Evolutionary conservation across 2,888 invertebrate genomes (phyloP).

Genomic region (Zygothrica quintamaculata): DNA sequence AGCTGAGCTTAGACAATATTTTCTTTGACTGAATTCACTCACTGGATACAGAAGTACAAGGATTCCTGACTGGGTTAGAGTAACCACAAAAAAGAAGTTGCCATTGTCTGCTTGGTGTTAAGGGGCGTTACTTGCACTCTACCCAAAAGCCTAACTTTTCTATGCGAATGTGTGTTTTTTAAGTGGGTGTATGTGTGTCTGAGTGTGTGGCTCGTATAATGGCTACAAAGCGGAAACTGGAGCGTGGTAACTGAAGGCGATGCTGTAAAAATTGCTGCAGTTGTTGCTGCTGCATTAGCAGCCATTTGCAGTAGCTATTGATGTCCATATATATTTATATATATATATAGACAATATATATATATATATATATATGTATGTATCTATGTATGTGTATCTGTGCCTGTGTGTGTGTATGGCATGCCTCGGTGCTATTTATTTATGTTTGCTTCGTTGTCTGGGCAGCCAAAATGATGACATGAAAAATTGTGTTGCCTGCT

Average conservation of each 20-base stretch:
- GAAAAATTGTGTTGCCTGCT: conserved; percentile 71
- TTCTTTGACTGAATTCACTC: conserved; percentile 17
- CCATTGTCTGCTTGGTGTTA: conserved; percentile 42
- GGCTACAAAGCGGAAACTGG: conserved; percentile 76
- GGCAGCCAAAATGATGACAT: conserved; percentile 71
- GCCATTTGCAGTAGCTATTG: conserved; percentile 75
- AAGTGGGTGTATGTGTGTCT: conserved; percentile 10
- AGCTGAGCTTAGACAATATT: conserved; percentile 1
- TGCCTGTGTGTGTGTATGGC: conserved; percentile 34
- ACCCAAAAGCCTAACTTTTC: conserved; percentile 23
- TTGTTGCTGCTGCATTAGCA: conserved; percentile 73
- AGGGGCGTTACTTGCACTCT: conserved; percentile 55
- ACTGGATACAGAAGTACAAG: conserved; percentile 9
- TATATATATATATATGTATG: neutral
- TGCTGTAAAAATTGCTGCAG: conserved; percentile 55
- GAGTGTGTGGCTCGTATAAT: conserved; percentile 63
- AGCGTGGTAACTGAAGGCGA: conserved; percentile 65
- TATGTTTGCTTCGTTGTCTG: conserved; percentile 63
- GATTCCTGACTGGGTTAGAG: conserved; percentile 26
- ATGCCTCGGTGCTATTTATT: conserved; percentile 68
- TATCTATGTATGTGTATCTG: conserved; percentile 3
- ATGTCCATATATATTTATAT: conserved; percentile 33
- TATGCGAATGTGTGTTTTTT: conserved; percentile 10
- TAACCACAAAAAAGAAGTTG: conserved; percentile 25
- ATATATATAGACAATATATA: too few species aligned